Conservation (phyloP, 2,888 invertebrate genomes). For the Marasmarcha lunaedactyla region DNA sequence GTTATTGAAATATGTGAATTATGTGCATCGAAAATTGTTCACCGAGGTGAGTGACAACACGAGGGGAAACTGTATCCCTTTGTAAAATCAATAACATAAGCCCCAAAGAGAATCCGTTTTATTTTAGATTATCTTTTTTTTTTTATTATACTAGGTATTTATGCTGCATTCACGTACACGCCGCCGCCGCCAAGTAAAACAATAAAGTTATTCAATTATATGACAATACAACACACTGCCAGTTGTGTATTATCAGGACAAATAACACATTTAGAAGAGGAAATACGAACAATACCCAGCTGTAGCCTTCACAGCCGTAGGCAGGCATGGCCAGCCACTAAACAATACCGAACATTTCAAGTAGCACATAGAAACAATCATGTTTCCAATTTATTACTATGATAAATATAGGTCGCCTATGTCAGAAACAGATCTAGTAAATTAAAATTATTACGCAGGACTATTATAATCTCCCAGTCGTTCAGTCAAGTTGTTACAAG, state of each 20-base stretch:
- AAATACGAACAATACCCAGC: slow-evolving; percentile 8
- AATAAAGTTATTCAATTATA: slow-evolving; percentile 4
- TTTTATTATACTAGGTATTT: too few species aligned
- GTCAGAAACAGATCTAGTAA: neutral
- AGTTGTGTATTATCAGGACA: slow-evolving; percentile 3
- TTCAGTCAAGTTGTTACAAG: slow-evolving; percentile 20
- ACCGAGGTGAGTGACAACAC: slow-evolving; percentile 18
- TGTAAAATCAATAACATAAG: slow-evolving; percentile 32
- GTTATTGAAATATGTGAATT: too few species aligned
- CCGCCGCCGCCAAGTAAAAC: neutral
- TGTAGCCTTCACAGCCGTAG: slow-evolving; percentile 6
- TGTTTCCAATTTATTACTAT: too few species aligned
- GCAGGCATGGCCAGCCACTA: neutral
- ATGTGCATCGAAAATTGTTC: slow-evolving; percentile 21
- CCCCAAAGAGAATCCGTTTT: slow-evolving; percentile 13
- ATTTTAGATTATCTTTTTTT: too few species aligned
- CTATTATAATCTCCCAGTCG: neutral
- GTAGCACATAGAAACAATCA: too few species aligned
- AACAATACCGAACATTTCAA: slow-evolving; percentile 4
- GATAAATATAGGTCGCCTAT: too few species aligned
- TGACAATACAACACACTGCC: slow-evolving; percentile 1
- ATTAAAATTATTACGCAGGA: neutral
- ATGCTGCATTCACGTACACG: too few species aligned
- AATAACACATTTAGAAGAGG: slow-evolving; percentile 5
- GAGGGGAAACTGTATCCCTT: slow-evolving; percentile 29